Evolutionary conservation across 2,113 vertebrate genomes (phyloP).

Genomic region (Pycnonotus jocosus): DNA sequence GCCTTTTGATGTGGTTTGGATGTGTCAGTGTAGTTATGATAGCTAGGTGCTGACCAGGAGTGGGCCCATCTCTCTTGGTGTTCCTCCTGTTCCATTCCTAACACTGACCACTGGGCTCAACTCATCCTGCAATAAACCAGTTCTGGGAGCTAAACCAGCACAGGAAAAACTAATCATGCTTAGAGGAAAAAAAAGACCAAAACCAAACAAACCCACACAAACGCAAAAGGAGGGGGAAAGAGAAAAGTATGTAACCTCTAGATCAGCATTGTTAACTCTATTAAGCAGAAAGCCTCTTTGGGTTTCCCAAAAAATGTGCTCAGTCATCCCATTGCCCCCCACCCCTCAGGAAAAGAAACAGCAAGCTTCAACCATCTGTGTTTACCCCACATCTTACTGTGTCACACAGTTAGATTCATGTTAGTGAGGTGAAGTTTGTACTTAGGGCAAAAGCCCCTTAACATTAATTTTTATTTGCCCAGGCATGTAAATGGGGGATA

Average conservation of each 20-base stretch:
- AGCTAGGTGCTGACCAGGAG: neutral
- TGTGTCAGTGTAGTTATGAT: neutral
- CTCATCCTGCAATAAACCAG: neutral
- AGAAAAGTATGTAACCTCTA: neutral
- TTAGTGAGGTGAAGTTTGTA: neutral
- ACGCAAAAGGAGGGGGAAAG: neutral
- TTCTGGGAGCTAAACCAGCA: neutral
- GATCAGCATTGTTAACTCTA: neutral
- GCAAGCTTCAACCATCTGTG: neutral
- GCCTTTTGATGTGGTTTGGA: conserved; percentile 25
- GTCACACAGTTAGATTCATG: neutral
- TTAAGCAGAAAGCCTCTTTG: neutral
- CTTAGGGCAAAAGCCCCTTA: neutral
- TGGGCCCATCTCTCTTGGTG: neutral
- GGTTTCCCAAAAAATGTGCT: neutral
- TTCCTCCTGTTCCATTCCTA: neutral
- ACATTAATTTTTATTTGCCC: neutral
- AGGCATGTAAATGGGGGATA: neutral
- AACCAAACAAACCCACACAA: neutral
- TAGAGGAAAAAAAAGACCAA: fast-evolving
- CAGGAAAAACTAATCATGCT: neutral
- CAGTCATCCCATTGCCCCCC: neutral
- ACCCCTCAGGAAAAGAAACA: neutral
- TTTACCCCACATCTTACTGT: neutral
- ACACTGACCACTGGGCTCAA: neutral